Conservation (phyloP, 2,888 invertebrate genomes). For the Plagodis pulveraria region DNA sequence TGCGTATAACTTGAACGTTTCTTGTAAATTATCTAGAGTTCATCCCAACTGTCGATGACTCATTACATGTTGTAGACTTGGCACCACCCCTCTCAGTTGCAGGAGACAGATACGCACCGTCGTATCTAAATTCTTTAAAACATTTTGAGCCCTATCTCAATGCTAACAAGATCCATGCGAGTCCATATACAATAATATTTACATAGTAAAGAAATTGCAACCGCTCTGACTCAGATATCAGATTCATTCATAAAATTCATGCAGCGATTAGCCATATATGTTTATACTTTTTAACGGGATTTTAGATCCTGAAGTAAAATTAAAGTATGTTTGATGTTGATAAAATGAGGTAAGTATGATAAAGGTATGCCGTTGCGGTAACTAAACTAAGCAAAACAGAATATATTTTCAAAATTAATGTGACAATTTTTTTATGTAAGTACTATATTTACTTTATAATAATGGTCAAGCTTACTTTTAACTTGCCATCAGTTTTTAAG, state of each 20-base stretch:
- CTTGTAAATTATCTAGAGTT: conserved; percentile 51
- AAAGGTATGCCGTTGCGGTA: too few species aligned
- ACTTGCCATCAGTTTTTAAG: too few species aligned
- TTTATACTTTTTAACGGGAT: too few species aligned
- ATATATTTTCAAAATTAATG: too few species aligned
- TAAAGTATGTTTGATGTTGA: too few species aligned
- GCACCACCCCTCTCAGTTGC: conserved; percentile 28
- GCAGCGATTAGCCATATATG: neutral
- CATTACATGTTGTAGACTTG: conserved; percentile 27
- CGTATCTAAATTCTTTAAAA: neutral
- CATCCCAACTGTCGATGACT: conserved; percentile 47
- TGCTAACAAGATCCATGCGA: conserved; percentile 5
- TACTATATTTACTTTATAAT: too few species aligned
- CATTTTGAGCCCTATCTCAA: conserved; percentile 12
- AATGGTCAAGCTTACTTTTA: too few species aligned
- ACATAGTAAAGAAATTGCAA: conserved; percentile 3
- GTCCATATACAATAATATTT: neutral
- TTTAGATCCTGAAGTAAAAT: too few species aligned
- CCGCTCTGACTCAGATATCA: conserved; percentile 26
- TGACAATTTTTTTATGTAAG: too few species aligned
- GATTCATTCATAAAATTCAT: conserved; percentile 26
- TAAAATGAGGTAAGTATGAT: too few species aligned
- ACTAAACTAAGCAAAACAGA: too few species aligned
- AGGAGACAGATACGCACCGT: conserved; percentile 7
- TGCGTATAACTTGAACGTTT: conserved; percentile 28